Conservation (phyloP, 2,797 vertebrate genomes). For the Rousettus madagascariensis region DNA sequence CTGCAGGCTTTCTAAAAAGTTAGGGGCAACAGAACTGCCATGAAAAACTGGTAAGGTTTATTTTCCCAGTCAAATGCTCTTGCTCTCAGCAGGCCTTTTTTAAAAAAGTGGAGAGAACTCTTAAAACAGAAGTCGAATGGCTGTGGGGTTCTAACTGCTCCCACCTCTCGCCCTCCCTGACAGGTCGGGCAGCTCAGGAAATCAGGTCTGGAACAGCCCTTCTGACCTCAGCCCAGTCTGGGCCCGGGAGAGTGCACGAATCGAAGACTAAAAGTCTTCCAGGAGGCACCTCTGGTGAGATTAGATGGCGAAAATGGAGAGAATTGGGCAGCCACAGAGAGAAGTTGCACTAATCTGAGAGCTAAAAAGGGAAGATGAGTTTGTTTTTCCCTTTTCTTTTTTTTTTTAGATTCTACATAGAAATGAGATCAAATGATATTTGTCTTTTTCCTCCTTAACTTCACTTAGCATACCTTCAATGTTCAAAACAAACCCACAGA, state of each 20-base stretch:
- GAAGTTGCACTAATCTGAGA: not conserved
- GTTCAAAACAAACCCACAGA: not conserved
- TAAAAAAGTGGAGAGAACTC: not conserved
- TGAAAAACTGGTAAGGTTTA: not conserved
- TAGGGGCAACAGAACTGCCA: not conserved
- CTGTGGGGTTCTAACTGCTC: not conserved
- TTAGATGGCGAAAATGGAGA: not conserved
- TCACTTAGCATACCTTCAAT: not conserved
- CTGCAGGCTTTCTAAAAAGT: not conserved
- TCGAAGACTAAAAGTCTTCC: not conserved
- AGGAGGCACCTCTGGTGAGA: not conserved
- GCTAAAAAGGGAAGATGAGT: not conserved
- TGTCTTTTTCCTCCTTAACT: not conserved
- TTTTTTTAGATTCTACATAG: not conserved
- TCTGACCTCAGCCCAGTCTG: not conserved
- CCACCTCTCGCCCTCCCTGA: not conserved
- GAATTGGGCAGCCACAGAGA: not conserved
- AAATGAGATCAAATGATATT: no score
- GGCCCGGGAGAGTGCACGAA: not conserved
- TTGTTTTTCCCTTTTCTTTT: not conserved
- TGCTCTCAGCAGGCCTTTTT: not conserved
- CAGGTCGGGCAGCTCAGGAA: rapidly evolving
- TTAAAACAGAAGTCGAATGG: not conserved
- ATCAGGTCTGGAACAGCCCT: rapidly evolving
- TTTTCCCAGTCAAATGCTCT: not conserved